A percentile compares a stretch with the other conserved stretches of the same genome.
These are phyloP conservation scores for Sebastes vulpes DNA, from an alignment of 2,797 vertebrate species.

Conservation along the genomic window DNA sequence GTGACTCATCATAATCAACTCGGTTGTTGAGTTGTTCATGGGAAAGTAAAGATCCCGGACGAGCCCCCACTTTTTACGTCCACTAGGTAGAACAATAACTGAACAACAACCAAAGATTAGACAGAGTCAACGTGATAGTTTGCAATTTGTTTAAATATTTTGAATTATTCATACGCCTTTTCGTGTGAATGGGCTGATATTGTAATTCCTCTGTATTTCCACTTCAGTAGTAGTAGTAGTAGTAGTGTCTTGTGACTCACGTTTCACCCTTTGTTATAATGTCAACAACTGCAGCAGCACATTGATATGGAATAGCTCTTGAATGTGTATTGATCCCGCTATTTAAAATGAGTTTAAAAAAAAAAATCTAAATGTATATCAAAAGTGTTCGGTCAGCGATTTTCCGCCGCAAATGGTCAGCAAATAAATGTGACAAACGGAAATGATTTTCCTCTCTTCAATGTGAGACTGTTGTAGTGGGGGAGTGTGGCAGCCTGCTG, in stretches of 20 bases:
- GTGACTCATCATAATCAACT: too few species aligned
- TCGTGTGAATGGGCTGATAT: background rate
- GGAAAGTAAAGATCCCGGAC: too few species aligned
- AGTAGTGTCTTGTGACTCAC: conserved; percentile 15
- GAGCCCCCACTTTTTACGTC: fast-evolving
- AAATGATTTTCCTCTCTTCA: conserved; percentile 40
- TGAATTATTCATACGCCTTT: background rate
- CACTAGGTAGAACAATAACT: too few species aligned
- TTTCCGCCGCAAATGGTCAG: conserved; percentile 30
- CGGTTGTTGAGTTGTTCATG: too few species aligned
- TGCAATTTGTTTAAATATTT: too few species aligned
- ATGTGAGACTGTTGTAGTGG: background rate
- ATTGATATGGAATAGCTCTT: background rate
- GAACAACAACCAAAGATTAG: too few species aligned
- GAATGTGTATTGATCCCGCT: conserved; percentile 14
- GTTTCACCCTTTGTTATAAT: conserved; percentile 26
- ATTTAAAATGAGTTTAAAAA: conserved; percentile 18
- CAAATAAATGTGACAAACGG: conserved; percentile 52
- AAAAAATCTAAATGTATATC: background rate
- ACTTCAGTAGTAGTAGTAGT: background rate
- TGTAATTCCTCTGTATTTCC: background rate
- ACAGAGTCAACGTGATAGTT: too few species aligned
- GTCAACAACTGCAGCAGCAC: background rate
- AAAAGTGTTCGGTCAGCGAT: conserved; percentile 31
- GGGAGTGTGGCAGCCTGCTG: conserved; percentile 34